These are phyloP conservation scores for Apamea sordens DNA, from an alignment of 2,888 invertebrate species.

Conservation along the genomic window DNA sequence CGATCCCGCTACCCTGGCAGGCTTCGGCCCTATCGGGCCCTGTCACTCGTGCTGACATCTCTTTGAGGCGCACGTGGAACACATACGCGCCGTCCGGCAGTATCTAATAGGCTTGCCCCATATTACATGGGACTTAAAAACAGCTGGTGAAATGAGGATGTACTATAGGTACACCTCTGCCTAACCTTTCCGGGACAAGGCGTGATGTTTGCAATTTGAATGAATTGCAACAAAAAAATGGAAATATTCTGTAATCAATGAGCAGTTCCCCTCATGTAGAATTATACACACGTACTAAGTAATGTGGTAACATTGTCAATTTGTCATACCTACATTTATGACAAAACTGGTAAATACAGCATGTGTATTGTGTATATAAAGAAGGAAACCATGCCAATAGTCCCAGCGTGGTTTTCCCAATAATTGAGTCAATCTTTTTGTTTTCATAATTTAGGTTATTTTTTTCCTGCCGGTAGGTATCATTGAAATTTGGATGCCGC, in stretches of 20 bases:
- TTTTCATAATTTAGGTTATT: not conserved
- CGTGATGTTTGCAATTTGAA: not conserved
- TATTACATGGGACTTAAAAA: too few species aligned
- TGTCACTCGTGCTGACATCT: too few species aligned
- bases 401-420: conserved; percentile 33
- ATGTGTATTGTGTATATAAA: not conserved
- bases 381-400: conserved; percentile 14
- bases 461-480: conserved; percentile 32
- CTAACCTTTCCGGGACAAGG: not conserved
- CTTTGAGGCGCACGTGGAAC: too few species aligned
- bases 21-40: too few species aligned
- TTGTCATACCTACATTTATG: not conserved
- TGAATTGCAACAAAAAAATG: not conserved
- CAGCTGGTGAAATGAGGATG: not conserved
- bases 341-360: not conserved
- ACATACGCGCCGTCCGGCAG: too few species aligned
- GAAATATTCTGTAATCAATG: not conserved
- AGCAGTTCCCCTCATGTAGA: not conserved
- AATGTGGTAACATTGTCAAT: not conserved
- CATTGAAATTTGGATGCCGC: not conserved
- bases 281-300: not conserved
- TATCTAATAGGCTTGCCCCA: not conserved
- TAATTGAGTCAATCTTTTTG: conserved; percentile 14
- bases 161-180: not conserved
- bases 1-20: too few species aligned